phyloP scores from a whole-genome alignment of 2,888 invertebrate species.

The Drosophila lutescens region DNA sequence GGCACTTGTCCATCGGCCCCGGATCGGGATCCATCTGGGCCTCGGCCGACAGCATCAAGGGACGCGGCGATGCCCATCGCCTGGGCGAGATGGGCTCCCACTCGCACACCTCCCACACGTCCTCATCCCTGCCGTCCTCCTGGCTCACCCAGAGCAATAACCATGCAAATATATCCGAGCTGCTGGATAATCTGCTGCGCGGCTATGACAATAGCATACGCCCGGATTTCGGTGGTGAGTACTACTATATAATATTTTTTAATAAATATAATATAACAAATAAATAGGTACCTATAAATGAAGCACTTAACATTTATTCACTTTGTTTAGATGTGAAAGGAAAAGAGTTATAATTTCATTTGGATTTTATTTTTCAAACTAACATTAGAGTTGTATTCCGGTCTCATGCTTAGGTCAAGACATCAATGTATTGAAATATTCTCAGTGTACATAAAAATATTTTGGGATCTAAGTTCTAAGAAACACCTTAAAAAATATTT shows the following conservation, averaged over 20 bases:
- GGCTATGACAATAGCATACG: conserved; percentile 93
- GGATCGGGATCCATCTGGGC: conserved; percentile 40
- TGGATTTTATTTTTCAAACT: too few species aligned
- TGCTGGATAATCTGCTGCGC: conserved; percentile 89
- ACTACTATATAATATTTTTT: not conserved
- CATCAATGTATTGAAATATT: too few species aligned
- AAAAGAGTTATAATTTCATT: too few species aligned
- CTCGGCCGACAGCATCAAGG: conserved; percentile 78
- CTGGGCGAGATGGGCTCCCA: conserved; percentile 55
- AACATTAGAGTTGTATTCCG: too few species aligned
- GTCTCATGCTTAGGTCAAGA: too few species aligned
- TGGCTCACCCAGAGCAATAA: conserved; percentile 87
- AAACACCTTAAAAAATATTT: too few species aligned
- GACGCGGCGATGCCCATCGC: conserved; percentile 72
- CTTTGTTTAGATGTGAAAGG: too few species aligned
- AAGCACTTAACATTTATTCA: too few species aligned
- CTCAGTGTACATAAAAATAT: too few species aligned
- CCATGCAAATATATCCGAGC: conserved; percentile 89
- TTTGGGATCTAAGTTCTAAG: too few species aligned
- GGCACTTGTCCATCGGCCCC: conserved; percentile 64
- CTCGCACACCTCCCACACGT: conserved; percentile 45
- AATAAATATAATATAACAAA: too few species aligned
- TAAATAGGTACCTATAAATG: too few species aligned
- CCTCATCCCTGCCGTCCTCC: conserved; percentile 45
- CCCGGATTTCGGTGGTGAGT: conserved; percentile 89